Percentiles rank a stretch among this genome's conserved stretches.
Evolutionary conservation across 2,113 vertebrate species (phyloP).

Genomic region (Leucopsar rothschildi): DNA sequence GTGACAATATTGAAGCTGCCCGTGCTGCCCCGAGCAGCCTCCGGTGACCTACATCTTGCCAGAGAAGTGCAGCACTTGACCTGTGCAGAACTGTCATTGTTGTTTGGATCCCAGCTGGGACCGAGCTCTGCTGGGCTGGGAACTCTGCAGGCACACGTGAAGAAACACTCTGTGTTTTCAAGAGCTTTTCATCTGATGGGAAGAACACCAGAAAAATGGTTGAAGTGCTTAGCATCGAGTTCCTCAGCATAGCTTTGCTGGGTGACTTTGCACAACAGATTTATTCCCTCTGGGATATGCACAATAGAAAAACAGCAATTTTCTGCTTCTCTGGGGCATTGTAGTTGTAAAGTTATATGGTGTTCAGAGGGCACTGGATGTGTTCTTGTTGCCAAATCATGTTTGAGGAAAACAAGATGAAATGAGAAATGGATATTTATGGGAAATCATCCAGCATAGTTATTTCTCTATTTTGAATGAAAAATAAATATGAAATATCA

Average conservation of each 20-base stretch:
- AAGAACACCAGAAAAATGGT: conserved; percentile 12
- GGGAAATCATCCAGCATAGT: background rate
- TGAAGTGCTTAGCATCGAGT: background rate
- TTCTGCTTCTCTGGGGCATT: background rate
- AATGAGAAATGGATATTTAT: background rate
- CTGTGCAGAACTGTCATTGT: background rate
- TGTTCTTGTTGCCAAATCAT: conserved; percentile 24
- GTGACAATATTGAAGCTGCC: background rate
- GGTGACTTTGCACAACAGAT: conserved; percentile 8
- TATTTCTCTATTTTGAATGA: background rate
- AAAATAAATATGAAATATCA: background rate
- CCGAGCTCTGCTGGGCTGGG: background rate
- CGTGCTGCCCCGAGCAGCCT: background rate
- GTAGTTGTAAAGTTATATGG: background rate
- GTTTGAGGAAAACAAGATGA: conserved; percentile 6
- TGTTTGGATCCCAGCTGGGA: conserved; percentile 9
- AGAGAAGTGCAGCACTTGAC: background rate
- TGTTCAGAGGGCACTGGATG: conserved; percentile 5
- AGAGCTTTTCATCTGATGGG: conserved; percentile 18
- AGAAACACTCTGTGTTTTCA: background rate
- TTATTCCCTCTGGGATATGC: conserved; percentile 23
- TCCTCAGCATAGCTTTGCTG: background rate
- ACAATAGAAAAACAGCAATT: conserved; percentile 20
- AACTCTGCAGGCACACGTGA: background rate
- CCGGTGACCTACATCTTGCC: background rate